phyloP scores from a whole-genome alignment of 1,140 invertebrate genomes.

The Neocloeon triangulifer region DNA sequence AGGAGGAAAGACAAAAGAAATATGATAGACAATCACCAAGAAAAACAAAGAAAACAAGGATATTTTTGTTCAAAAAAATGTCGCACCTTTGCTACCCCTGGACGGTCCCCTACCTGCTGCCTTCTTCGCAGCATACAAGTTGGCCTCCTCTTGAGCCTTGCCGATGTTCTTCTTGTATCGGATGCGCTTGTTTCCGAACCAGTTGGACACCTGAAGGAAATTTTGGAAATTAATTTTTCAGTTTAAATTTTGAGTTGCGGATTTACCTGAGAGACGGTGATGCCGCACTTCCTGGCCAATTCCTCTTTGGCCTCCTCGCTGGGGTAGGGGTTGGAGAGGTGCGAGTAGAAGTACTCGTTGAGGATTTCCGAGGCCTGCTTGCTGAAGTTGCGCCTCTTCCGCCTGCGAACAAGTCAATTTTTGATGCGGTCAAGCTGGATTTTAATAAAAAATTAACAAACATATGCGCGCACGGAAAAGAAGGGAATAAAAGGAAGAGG shows the following conservation, averaged over 20 bases:
- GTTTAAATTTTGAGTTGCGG: background rate
- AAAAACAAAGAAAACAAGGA: background rate
- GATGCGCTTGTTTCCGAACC: slow-evolving; percentile 99
- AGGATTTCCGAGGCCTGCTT: slow-evolving; percentile 99
- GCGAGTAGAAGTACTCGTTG: slow-evolving; percentile 99
- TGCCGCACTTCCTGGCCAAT: slow-evolving; percentile 96
- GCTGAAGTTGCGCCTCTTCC: slow-evolving; percentile 97
- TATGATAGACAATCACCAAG: too few relatives aligned
- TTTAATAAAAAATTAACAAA: slow-evolving; percentile 1
- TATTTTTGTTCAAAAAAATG: background rate
- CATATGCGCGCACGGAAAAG: background rate
- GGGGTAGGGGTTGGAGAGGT: slow-evolving; percentile 98
- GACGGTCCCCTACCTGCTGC: slow-evolving; percentile 56
- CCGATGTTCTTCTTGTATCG: slow-evolving; percentile 99
- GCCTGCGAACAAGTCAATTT: slow-evolving; percentile 35
- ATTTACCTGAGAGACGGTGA: slow-evolving; percentile 84
- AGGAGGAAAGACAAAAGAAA: background rate
- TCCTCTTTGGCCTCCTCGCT: slow-evolving; percentile 99
- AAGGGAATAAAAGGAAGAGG: too few relatives aligned
- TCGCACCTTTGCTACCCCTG: too few relatives aligned
- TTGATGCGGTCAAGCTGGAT: background rate
- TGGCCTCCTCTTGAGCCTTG: slow-evolving; percentile 98
- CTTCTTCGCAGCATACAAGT: slow-evolving; percentile 97
- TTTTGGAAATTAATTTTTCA: slow-evolving; percentile 1
- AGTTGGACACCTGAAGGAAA: slow-evolving; percentile 81